These are phyloP conservation scores for Scopus umbretta DNA, from an alignment of 2,113 vertebrate genomes.

Conservation along the genomic window DNA sequence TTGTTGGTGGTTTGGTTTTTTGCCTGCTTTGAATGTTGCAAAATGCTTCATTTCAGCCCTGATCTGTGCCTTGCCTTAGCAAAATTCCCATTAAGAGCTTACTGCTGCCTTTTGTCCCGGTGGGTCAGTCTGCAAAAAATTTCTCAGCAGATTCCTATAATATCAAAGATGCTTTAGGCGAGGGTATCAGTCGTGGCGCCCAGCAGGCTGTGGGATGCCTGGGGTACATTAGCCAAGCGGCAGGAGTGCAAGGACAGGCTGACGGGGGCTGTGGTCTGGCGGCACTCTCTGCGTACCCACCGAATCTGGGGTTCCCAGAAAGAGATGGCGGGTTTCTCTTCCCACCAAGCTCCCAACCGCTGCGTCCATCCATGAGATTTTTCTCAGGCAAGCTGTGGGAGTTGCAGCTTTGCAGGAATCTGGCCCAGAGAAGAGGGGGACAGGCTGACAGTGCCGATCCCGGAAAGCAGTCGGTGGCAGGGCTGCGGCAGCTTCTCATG, in stretches of 20 bases:
- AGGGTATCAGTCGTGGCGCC: accelerated
- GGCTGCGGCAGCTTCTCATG: background rate
- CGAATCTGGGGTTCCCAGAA: background rate
- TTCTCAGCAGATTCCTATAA: background rate
- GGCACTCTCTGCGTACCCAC: background rate
- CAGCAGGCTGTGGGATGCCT: background rate
- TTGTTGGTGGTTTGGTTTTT: background rate
- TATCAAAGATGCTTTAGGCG: background rate
- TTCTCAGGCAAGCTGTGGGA: background rate
- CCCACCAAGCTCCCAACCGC: background rate
- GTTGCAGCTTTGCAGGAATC: background rate
- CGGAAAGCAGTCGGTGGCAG: accelerated
- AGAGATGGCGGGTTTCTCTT: background rate
- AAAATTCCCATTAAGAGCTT: background rate
- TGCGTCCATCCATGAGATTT: background rate
- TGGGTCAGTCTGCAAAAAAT: background rate
- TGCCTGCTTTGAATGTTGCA: background rate
- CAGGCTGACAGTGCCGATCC: accelerated
- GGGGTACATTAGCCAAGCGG: background rate
- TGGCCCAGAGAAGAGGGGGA: background rate
- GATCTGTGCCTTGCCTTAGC: background rate
- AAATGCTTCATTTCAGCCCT: background rate
- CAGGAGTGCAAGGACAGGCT: background rate
- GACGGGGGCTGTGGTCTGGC: accelerated
- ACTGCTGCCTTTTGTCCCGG: background rate